Evolutionary conservation across 2,113 vertebrate species (phyloP), one percentile per base, ranked within the genome.

Genomic region (Ifrita kowaldi): DNA sequence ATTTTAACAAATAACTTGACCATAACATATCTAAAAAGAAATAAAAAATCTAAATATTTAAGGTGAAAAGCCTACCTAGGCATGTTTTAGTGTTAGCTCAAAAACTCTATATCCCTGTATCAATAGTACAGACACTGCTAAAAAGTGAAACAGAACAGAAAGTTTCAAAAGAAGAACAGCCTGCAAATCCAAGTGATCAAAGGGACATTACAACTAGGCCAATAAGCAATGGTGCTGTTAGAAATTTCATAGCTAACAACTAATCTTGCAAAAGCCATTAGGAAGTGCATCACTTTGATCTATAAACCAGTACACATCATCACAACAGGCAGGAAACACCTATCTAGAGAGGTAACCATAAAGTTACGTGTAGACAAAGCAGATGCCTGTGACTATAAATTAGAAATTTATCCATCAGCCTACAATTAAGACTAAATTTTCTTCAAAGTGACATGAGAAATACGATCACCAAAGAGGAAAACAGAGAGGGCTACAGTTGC

Each of bases 121-220:
- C 56, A 86, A 9, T 24, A 13, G 35, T 55, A 82, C 47, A 87
- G 49, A 84, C 60, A 52, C 27, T 60, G 60, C 24, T 82, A 47
- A 59, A 81, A 89, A 89, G 47, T 52, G 30, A 91, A 96, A 90
- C 23, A 87, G 68, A 84, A 89, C 0, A 0, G 68, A 42, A 84
- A 84, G 49, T 69, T 93, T 69, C 44, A 85, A 60, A 35, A 55
- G 80, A 83, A 56, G 57, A 94, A 89, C 52, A 73, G 57, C 32
- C 53, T 88, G 68, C n/a, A 95, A 90, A 87, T 10, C 8, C 46
- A 90, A 53, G 67, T 94, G 94, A 91, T 96, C 94, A 95, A 97
- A 90, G 90, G 20, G 74, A 90, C 84, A 67, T 94, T 23, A 75
- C 93, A 94, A 70, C 80, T 94, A 84, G 46, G 63, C 37, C 87